phyloP scores from a whole-genome alignment of 2,797 vertebrate genomes.

The Malurus leucopterus region DNA sequence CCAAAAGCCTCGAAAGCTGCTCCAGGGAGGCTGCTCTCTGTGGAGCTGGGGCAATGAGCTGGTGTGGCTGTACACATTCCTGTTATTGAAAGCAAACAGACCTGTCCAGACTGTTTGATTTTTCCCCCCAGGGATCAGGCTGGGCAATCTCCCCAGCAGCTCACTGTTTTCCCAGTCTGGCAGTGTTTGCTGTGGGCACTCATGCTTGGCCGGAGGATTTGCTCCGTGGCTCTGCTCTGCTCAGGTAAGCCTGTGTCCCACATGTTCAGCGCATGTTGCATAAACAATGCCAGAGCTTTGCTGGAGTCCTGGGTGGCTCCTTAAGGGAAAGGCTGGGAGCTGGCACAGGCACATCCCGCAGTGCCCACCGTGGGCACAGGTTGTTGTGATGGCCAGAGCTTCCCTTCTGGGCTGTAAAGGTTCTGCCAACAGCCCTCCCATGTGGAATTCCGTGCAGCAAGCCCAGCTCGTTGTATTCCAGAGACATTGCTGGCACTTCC shows the following conservation, averaged over 20 bases:
- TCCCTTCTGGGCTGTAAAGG: neutral
- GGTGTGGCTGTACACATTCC: accelerated
- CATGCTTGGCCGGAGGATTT: neutral
- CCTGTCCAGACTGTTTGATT: neutral
- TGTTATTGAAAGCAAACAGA: neutral
- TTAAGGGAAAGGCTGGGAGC: neutral
- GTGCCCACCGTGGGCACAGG: neutral
- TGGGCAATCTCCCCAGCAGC: neutral
- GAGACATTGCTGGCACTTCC: neutral
- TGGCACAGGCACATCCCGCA: neutral
- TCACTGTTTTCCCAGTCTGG: neutral
- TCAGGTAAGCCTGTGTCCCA: neutral
- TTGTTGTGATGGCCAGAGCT: neutral
- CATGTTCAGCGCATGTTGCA: accelerated
- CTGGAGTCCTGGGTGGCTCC: neutral
- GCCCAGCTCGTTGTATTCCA: neutral
- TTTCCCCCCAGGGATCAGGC: neutral
- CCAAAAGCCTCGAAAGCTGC: neutral
- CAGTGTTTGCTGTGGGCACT: neutral
- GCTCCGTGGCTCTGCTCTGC: neutral
- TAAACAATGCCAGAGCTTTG: neutral
- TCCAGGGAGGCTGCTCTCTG: neutral
- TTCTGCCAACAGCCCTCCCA: neutral
- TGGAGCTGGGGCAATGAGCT: neutral
- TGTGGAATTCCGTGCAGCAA: neutral